Conservation (phyloP, 2,888 invertebrate genomes). For the Meiosimyza decipiens region DNA sequence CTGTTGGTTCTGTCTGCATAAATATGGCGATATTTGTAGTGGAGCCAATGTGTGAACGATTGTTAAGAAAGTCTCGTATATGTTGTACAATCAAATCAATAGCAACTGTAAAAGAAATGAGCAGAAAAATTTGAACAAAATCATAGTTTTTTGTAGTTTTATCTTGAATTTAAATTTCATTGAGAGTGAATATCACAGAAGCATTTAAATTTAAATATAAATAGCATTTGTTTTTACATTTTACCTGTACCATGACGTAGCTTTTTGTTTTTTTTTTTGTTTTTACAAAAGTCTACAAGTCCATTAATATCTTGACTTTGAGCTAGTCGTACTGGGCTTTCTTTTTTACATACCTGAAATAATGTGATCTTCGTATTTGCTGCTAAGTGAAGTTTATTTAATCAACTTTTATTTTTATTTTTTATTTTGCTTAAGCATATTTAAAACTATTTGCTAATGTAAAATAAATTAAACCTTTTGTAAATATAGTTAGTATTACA, state of each 20-base stretch:
- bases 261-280: too few relatives aligned
- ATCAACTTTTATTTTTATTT: slow-evolving; percentile 20
- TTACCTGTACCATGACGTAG: too few relatives aligned
- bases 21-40: slow-evolving; percentile 57
- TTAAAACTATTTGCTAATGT: too few relatives aligned
- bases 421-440: slow-evolving; percentile 29
- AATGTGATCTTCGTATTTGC: slow-evolving; percentile 30
- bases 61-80: slow-evolving; percentile 88
- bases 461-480: too few relatives aligned
- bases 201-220: too few relatives aligned
- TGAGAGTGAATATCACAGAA: not conserved
- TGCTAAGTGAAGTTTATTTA: slow-evolving; percentile 41
- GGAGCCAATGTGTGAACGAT: slow-evolving; percentile 65
- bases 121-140: slow-evolving; percentile 1
- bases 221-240: slow-evolving; percentile 11
- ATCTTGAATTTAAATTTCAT: slow-evolving; percentile 13
- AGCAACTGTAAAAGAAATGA: slow-evolving; percentile 79
- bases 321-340: too few relatives aligned
- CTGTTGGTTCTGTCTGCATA: slow-evolving; percentile 49
- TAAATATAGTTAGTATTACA: too few relatives aligned
- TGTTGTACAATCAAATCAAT: slow-evolving; percentile 98
- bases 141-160: slow-evolving; percentile 9
- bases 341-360: too few relatives aligned
- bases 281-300: too few relatives aligned
- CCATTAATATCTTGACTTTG: too few relatives aligned